These are phyloP conservation scores for human DNA, from an alignment of 2,113 vertebrate genomes.

Conservation along the genomic window GRCh38 chr18:6719501-6720000, in stretches of 20 bases:
- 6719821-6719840: background rate
- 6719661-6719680: background rate
- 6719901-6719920: background rate
- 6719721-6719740: background rate
- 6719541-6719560: background rate
- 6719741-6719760: background rate
- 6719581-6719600: background rate
- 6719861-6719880: background rate
- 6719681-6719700: background rate
- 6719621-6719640: background rate
- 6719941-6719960: background rate
- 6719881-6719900: background rate
- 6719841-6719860: background rate
- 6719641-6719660: constrained; percentile 5
- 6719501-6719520: constrained; percentile 1
- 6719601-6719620: background rate
- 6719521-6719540: background rate
- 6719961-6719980: background rate
- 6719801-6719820: background rate
- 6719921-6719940: background rate
- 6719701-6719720: background rate
- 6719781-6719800: background rate
- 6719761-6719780: background rate
- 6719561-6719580: background rate
- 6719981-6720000: background rate